Conservation (phyloP, 2,797 vertebrate species). For the Acanthurus lineatus region DNA sequence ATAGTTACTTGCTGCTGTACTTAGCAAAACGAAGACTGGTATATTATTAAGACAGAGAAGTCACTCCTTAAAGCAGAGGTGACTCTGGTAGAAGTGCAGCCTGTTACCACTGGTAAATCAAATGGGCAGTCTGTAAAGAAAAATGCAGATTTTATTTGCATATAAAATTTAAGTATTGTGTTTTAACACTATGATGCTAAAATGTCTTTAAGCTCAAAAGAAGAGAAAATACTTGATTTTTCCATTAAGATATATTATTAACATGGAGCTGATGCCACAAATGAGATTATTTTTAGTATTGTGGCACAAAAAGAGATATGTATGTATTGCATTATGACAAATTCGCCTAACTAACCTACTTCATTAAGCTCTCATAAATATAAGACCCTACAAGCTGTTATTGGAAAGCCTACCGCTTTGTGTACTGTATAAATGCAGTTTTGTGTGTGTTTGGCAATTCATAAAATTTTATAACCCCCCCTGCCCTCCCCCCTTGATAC, state of each 20-base stretch:
- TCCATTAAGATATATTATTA: slow-evolving; percentile 43
- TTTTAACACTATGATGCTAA: slow-evolving; percentile 66
- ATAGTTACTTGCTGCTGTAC: slow-evolving; percentile 51
- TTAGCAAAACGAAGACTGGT: slow-evolving; percentile 55
- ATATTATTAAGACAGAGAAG: slow-evolving; percentile 35
- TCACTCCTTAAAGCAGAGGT: slow-evolving; percentile 54
- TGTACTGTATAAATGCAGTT: slow-evolving; percentile 41
- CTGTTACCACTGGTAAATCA: slow-evolving; percentile 29
- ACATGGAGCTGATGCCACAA: slow-evolving; percentile 37
- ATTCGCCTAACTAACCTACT: slow-evolving; percentile 1
- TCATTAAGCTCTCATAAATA: slow-evolving; percentile 18
- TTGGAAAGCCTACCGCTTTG: slow-evolving; percentile 36
- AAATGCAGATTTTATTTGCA: slow-evolving; percentile 52
- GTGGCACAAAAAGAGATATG: slow-evolving; percentile 36
- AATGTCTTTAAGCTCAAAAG: slow-evolving; percentile 51
- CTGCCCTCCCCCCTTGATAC: background rate
- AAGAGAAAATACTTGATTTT: slow-evolving; percentile 57
- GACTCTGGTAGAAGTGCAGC: slow-evolving; percentile 30
- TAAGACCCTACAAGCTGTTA: slow-evolving; percentile 16
- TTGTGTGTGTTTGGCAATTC: slow-evolving; percentile 28
- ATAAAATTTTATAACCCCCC: slow-evolving; percentile 11
- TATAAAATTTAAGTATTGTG: slow-evolving; percentile 62
- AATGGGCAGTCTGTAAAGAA: slow-evolving; percentile 52
- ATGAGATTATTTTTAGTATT: slow-evolving; percentile 59
- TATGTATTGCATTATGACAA: slow-evolving; percentile 28